Evolutionary conservation across 2,113 vertebrate genomes (phyloP).

Genomic region (Pagrus major): DNA sequence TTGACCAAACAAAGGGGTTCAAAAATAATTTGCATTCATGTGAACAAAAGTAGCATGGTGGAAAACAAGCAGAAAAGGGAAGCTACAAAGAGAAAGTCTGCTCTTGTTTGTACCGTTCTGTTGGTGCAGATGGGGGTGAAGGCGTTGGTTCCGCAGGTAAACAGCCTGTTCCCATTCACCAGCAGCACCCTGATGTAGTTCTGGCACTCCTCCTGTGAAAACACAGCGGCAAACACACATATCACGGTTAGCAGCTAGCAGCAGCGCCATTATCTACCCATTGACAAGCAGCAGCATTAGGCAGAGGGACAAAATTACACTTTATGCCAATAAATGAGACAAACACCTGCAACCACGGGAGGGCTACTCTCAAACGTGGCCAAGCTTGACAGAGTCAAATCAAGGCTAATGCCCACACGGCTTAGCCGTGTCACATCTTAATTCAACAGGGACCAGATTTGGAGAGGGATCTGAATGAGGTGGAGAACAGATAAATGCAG

Average conservation of each 20-base stretch:
- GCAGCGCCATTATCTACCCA: constrained; percentile 42
- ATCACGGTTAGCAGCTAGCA: constrained; percentile 51
- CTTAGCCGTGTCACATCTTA: constrained; percentile 71
- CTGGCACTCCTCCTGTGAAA: constrained; percentile 95
- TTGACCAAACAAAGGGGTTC: too few relatives aligned
- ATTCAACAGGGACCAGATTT: constrained; percentile 55
- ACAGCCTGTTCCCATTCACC: constrained; percentile 92
- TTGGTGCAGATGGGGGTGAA: constrained; percentile 98
- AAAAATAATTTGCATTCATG: too few relatives aligned
- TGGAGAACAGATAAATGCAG: constrained; percentile 54
- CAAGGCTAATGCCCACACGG: constrained; percentile 66
- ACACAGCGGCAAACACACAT: constrained; percentile 59
- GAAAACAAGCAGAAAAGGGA: too few relatives aligned
- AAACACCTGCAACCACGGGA: constrained; percentile 62
- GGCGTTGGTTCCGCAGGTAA: constrained; percentile 96
- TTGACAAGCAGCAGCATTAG: constrained; percentile 57
- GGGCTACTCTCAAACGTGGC: constrained; percentile 62
- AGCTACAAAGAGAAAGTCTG: neutral
- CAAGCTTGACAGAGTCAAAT: constrained; percentile 66
- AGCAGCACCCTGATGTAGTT: constrained; percentile 98
- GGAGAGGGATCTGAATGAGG: constrained; percentile 51
- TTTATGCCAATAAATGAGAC: constrained; percentile 64
- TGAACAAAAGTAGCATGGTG: too few relatives aligned
- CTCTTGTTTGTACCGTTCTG: constrained; percentile 88
- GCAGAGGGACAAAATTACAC: constrained; percentile 55